phyloP scores from a whole-genome alignment of 2,888 invertebrate genomes.

The Leucoptera coffeella region DNA sequence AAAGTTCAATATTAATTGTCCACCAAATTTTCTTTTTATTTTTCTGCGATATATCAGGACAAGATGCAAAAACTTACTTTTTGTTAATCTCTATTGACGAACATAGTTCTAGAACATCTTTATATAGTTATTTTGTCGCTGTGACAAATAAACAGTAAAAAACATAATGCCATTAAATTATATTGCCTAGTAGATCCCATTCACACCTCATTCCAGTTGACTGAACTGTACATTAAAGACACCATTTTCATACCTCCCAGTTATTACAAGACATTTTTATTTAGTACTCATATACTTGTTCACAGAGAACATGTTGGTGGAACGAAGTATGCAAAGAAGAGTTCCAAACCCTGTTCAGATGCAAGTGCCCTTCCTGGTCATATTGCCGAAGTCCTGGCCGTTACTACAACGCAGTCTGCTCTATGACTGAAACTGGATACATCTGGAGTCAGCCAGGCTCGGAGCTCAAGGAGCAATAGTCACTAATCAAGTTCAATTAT shows the following conservation, averaged over 20 bases:
- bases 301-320: conserved; percentile 88
- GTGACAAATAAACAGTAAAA: no score
- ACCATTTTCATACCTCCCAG: neutral
- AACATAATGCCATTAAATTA: no score
- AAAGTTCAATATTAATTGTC: no score
- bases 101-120: no score
- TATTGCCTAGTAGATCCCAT: no score
- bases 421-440: conserved; percentile 85
- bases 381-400: conserved; percentile 82
- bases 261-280: neutral
- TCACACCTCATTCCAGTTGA: no score
- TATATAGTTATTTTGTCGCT: no score
- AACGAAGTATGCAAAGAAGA: conserved; percentile 91
- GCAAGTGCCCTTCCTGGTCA: conserved; percentile 84
- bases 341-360: conserved; percentile 79
- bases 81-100: no score
- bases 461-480: conserved; percentile 33
- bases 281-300: conserved; percentile 7
- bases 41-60: no score
- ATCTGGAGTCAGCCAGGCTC: conserved; percentile 78
- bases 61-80: no score
- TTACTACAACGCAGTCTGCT: conserved; percentile 86
- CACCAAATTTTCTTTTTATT: no score
- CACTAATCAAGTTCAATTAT: neutral
- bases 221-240: no score